Conservation (phyloP, 2,888 invertebrate genomes). For the Hermaeophaga mercurialis region DNA sequence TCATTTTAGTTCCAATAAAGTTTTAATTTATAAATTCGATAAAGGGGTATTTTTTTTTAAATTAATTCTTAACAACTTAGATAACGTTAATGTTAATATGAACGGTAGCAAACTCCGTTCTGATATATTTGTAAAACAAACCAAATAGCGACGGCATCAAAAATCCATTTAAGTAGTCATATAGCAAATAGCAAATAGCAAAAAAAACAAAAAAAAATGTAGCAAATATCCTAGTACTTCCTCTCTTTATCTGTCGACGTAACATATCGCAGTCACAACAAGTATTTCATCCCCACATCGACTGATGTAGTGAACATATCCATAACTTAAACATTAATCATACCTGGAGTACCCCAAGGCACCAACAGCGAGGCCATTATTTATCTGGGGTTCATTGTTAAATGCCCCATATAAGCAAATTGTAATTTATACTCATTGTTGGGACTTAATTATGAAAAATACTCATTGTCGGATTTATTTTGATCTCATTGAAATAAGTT, state of each 20-base stretch:
- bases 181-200: too few species aligned
- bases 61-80: too few species aligned
- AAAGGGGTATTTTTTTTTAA: too few species aligned
- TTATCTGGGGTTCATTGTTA: constrained; percentile 36
- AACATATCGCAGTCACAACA: constrained; percentile 52
- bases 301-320: constrained; percentile 37
- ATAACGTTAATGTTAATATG: too few species aligned
- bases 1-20: too few species aligned
- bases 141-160: too few species aligned
- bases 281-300: constrained; percentile 44
- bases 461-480: constrained; percentile 1
- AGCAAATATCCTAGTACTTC: constrained; percentile 36
- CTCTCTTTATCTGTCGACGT: constrained; percentile 48
- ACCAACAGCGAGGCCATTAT: constrained; percentile 31
- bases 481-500: too few species aligned
- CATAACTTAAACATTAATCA: constrained; percentile 48
- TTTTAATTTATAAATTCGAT: too few species aligned
- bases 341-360: constrained; percentile 35
- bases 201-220: too few species aligned
- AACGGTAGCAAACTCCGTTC: too few species aligned
- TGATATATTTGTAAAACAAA: too few species aligned
- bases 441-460: constrained; percentile 13
- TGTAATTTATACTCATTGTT: constrained; percentile 17
- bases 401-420: constrained; percentile 34
- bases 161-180: too few species aligned